phyloP scores from a whole-genome alignment of 2,797 vertebrate species.

The Steatocranus sp. region DNA sequence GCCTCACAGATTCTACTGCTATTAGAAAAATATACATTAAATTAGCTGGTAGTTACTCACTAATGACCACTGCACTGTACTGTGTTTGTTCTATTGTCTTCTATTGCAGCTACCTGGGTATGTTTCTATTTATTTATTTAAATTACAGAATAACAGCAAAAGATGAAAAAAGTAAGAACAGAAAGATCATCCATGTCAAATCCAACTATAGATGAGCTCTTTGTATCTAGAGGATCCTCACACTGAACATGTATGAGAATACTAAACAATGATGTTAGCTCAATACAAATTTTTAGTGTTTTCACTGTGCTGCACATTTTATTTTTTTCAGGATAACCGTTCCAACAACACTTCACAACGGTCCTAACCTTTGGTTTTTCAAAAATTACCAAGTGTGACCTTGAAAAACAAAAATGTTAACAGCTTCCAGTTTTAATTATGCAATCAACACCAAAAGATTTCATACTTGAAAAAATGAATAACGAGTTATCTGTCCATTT shows the following conservation, averaged over 20 bases:
- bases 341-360: neutral
- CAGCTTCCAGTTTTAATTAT: neutral
- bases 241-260: neutral
- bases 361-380: neutral
- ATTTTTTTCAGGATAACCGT: fast-evolving
- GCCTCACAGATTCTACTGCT: neutral
- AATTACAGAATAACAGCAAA: neutral
- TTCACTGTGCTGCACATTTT: neutral
- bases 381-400: neutral
- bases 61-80: neutral
- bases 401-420: neutral
- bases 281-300: neutral
- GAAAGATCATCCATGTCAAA: neutral
- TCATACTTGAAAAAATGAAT: neutral
- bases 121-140: neutral
- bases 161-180: neutral
- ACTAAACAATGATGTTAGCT: neutral
- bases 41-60: neutral
- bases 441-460: neutral
- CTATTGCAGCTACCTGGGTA: neutral
- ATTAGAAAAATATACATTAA: neutral
- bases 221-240: neutral
- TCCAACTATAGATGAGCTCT: neutral
- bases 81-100: neutral
- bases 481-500: neutral